Evolutionary conservation across 2,797 vertebrate species (phyloP).

Genomic region (Dendrocincla tyrannina): DNA sequence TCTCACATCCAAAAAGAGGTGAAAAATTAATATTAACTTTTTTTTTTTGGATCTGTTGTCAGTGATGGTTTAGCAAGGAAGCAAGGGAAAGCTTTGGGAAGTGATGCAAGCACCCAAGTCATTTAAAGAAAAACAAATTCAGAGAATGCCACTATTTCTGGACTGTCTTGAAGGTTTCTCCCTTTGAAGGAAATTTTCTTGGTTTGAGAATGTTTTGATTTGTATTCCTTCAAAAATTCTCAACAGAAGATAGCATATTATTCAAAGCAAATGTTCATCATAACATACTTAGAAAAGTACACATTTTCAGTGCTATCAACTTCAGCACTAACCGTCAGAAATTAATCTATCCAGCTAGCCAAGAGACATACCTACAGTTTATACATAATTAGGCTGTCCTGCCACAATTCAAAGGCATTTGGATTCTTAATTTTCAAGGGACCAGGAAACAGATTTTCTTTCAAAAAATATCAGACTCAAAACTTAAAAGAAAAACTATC

Average conservation of each 20-base stretch:
- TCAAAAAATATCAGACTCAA: background rate
- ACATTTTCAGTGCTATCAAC: background rate
- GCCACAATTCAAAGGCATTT: background rate
- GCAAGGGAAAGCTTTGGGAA: background rate
- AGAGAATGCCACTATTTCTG: background rate
- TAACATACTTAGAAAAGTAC: background rate
- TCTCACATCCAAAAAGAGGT: background rate
- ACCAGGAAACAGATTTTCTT: background rate
- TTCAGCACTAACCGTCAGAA: background rate
- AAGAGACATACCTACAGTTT: background rate
- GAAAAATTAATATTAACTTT: background rate
- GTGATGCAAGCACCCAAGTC: background rate
- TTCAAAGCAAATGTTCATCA: background rate
- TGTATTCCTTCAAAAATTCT: background rate
- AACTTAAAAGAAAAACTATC: background rate
- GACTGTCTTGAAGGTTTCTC: background rate
- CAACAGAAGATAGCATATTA: background rate
- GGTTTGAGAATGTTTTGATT: conserved; percentile 25
- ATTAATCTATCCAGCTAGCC: background rate
- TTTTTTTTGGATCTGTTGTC: background rate
- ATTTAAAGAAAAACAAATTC: background rate
- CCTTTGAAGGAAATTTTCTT: conserved; percentile 32
- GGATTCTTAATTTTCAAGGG: background rate
- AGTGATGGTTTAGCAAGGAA: background rate
- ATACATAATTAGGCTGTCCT: background rate